Base-by-base conservation (phyloP, 2,113 vertebrate genomes). In the Otis tarda region DNA sequence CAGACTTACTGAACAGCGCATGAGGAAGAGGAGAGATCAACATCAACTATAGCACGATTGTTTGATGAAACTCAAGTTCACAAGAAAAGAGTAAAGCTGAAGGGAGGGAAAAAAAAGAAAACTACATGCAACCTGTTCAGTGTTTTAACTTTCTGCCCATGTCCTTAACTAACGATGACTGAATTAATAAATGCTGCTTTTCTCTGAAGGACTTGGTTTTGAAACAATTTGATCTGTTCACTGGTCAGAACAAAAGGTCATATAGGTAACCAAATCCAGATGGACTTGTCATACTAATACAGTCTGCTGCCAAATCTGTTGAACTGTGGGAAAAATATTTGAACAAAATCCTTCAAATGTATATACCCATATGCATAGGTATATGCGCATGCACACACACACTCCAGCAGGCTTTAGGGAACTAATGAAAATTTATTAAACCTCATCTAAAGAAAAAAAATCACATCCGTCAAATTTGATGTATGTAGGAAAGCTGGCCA, bases 361-460 rank as follows among this genome's bases (percentile, higher is more conserved):
- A 16, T 52, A 49, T 22, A 80, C 9, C 22, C 28, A 25, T 65
- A 70, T 9, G 10, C 52, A 56, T 4, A 89, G 68, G 52, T 57
- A 59, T 16, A 41, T n/a, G 78, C 28, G 57, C 21, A 64, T 33
- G 86, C 3, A 39, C 4, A 45, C 45, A 68, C 47, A 49, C 31
- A 20, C 10, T 12, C 30, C 74, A 84, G 56, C 33, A 84, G 90
- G 88, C 69, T 81, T 89, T 30, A 84, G 12, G 57, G 57, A 80
- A 84, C 56, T 80, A 77, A 82, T 65, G 65, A 94, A 97, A 96
- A 95, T 82, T 64, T 90, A 95, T 88, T 83, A 83, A 50, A 87
- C 52, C 17, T 60, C 30, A 94, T 30, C 79, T 88, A 60, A 95
- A 84, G 85, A 65, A 67, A 43, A 41, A 83, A 43, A 39, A 90